Base-by-base conservation (phyloP, 23 tunicate genomes). In the Trididemnum nubilum region DNA sequence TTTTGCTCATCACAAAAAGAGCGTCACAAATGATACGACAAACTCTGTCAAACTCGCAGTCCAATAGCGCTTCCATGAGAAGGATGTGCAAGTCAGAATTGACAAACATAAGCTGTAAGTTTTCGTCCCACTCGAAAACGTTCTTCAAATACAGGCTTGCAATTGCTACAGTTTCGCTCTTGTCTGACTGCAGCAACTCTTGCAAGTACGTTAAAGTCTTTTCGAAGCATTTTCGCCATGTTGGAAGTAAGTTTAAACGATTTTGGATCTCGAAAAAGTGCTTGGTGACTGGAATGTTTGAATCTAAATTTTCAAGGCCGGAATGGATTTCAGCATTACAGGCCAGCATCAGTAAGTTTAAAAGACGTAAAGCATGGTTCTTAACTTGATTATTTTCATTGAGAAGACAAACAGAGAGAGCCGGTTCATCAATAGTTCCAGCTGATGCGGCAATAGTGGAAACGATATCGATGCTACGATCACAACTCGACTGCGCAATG, bases 41-140 rank as follows among this genome's bases (percentile, higher is more conserved):
- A 12, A 33, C 26, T 9, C 7, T 2, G 38, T 69, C 74, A 4
- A 61, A n/a, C 29, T 69, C 22, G 37, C 74, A 5, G 37, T 69
- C 39, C 19, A 69, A 33, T 32, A 69, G 22, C 38, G 39, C 19
- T 33, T 69, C 74, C 7, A 69, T 12, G 18, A 69, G 37, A 29
- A 37, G 3, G 2, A 69, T 5, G 39, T 69, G 74, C 39, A 69
- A 33, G 5, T 34, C n/a, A 29, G 7, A n/a, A 7, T 32, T 69
- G 5, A 69, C 19, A 29, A 29, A 28, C 12, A 9, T 37, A 29
- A 29, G 7, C 74, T 69, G 74, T n/a, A 69, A 5, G 12, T 9
- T 3, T n/a, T 69, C 37, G 32, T 69, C 38, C 74, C 74, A 69
- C 12, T 69, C 74, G n/a, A 69, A 69, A 4, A 69, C 39, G 37